Conservation (phyloP, 2,113 vertebrate species). For the Microtus ochrogaster region DNA sequence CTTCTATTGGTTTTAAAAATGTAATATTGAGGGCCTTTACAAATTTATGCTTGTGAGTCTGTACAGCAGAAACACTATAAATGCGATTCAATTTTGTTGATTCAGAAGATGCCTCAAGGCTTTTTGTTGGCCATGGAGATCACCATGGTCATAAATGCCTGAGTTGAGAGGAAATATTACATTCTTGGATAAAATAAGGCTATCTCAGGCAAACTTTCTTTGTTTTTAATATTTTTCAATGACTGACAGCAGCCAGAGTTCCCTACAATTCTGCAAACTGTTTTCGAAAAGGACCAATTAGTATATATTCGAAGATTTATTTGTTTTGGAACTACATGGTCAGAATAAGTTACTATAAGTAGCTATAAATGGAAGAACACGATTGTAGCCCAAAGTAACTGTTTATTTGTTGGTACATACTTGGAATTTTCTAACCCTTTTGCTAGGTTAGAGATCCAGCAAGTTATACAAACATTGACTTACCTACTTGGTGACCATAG, state of each 20-base stretch:
- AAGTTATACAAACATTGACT: neutral
- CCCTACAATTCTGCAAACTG: neutral
- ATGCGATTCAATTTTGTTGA: conserved; percentile 45
- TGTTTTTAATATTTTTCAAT: neutral
- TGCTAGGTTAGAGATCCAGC: neutral
- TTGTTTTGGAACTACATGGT: neutral
- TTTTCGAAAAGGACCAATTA: neutral
- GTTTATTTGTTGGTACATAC: neutral
- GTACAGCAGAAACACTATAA: neutral
- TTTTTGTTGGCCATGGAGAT: neutral
- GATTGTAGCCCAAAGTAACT: neutral
- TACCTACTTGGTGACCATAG: neutral
- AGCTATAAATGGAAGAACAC: neutral
- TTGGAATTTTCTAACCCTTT: neutral
- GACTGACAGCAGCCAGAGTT: neutral
- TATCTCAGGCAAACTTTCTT: neutral
- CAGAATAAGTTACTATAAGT: neutral
- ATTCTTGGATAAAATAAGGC: conserved; percentile 4
- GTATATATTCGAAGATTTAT: neutral
- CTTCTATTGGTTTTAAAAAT: neutral
- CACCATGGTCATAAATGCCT: neutral
- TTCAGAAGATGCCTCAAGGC: conserved; percentile 8
- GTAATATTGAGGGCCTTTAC: neutral
- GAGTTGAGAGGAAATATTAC: neutral
- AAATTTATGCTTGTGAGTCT: conserved; percentile 14